Evolutionary conservation across 2,888 invertebrate species (phyloP), one percentile per base, ranked within the genome.

Genomic region (Choreutis nemorana): DNA sequence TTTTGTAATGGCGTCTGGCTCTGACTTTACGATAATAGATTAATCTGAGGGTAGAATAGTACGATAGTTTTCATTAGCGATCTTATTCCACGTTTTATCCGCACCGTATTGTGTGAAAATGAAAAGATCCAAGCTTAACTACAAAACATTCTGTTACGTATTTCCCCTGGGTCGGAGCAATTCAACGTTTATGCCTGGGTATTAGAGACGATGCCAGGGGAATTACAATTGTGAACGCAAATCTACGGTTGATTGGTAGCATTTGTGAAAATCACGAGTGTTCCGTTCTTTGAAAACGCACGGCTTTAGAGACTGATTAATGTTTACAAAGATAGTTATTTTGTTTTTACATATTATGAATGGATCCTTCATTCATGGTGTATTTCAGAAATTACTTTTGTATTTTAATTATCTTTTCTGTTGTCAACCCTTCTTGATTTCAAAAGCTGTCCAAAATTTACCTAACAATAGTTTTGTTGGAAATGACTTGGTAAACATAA

Each of bases 1-100:
- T 15, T 26, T 23, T 12, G 13, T 54, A 57, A 60, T 54, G 37
- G 50, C 48, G 48, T 56, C 61, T 62, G 64, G 55, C 47, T 35
- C 36, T 40, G 59, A 60, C 54, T 54, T 42, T 44, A 54, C 54
- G 48, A 54, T 53, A 55, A 55, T 51, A 54, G 50, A 57, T 59
- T 59, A 60, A 56, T 58, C 42, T 35, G 36, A 37, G 38, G 43
- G 43, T 32, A 47, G 44, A 41, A 36, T 14, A 14, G 38, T 39
- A 40, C 45, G 48, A 58, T 63, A 60, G 63, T 64, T 63, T 61
- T 64, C 59, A 57, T 59, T 55, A 55, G 41, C 44, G 46, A 40
- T 42, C 48, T 40, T 52, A 56, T 56, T 61, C 62, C 56, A 45
- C 45, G 48, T 63, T 62, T 61, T 50, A 53, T 49, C 47, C 52